Conservation (phyloP, 1,140 invertebrate genomes). For the Globodera rostochiensis region DNA sequence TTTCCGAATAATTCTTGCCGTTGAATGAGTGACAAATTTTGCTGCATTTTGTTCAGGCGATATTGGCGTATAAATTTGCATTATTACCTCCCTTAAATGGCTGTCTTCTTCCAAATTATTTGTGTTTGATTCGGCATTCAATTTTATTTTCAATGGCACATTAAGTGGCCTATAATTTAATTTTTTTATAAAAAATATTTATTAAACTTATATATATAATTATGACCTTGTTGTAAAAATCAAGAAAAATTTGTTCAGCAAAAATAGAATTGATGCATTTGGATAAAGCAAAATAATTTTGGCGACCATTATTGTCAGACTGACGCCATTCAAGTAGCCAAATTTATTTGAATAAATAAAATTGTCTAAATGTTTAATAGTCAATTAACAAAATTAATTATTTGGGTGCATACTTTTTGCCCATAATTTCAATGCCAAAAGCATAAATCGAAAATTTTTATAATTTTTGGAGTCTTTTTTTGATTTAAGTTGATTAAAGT, state of each 20-base stretch:
- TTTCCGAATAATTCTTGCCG: constrained; percentile 1
- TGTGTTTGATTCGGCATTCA: background rate
- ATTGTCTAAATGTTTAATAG: constrained; percentile 70
- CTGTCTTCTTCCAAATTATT: background rate
- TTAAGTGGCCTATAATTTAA: background rate
- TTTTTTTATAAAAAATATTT: background rate
- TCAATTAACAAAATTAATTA: constrained; percentile 45
- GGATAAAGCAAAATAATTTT: constrained; percentile 22
- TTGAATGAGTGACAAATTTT: constrained; percentile 12
- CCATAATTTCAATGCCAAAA: constrained; percentile 16
- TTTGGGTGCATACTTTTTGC: constrained; percentile 6
- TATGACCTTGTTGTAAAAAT: background rate
- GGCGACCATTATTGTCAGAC: constrained; percentile 56
- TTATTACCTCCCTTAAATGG: background rate
- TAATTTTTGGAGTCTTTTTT: background rate
- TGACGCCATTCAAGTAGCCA: constrained; percentile 71
- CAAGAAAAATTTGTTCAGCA: constrained; percentile 69
- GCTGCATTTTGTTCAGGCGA: constrained; percentile 22
- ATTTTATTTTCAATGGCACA: background rate
- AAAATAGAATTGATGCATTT: constrained; percentile 2
- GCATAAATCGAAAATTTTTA: background rate
- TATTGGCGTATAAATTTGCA: constrained; percentile 8
- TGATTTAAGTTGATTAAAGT: too few relatives aligned
- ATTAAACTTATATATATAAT: too few relatives aligned
- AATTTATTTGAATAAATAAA: constrained; percentile 76